Evolutionary conservation across 2,113 vertebrate genomes (phyloP), one percentile per base, ranked within the genome.

Genomic region (Dicrurus megarhynchus): DNA sequence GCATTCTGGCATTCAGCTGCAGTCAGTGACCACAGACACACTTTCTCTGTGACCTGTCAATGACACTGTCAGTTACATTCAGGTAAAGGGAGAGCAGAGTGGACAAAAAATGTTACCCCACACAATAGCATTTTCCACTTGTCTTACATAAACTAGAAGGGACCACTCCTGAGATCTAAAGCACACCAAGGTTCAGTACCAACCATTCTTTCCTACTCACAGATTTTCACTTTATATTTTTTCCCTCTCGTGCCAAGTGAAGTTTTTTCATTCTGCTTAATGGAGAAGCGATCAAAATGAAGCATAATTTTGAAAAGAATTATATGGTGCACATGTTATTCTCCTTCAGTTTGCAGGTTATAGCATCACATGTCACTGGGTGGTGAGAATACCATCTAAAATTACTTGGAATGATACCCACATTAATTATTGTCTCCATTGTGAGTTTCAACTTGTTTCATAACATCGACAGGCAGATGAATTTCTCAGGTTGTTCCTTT

Each of bases 361-460:
- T 20, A 84, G 71, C 56, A 78, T 49, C 68, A 44, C 4, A 10
- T 87, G 64, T 78, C 56, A 28, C 37, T 87, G 84, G 11, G 57
- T 14, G 73, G 80, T 57, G 57, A 91, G 65, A 93, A 95, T 27
- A 55, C 87, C 85, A 55, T 68, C 56, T 84, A 69, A 87, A 95
- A 93, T 69, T 52, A 65, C 60, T 76, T 24, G 74, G 65, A 92
- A 94, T 13, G 46, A 64, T 84, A 82, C 37, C 17, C 32, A 8
- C 56, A n/a, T 57, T 95, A 97, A 96, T 95, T 95, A 94, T 77
- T 27, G 37, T 95, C 84, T 94, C 84, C 84, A 59, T 9, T 84
- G 61, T 56, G 70, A 79, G 87, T 81, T 95, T 92, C 73, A 79
- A 1, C 27, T 64, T 17, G 27, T 97, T 95, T 95, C 69, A 53